These are phyloP conservation scores for Pseudanteris insignis DNA, from an alignment of 2,888 invertebrate species.

Conservation along the genomic window DNA sequence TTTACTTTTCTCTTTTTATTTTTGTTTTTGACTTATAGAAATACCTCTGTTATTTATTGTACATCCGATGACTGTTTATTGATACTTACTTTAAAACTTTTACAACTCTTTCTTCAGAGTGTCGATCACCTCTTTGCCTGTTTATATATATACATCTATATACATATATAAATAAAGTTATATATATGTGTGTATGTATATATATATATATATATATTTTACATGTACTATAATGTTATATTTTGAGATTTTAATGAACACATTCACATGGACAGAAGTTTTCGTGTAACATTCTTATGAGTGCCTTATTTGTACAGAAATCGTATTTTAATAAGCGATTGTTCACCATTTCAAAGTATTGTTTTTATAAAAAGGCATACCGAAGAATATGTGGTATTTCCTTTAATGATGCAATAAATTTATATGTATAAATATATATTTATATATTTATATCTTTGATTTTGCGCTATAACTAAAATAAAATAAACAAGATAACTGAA, in stretches of 20 bases:
- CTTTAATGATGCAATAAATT: no score
- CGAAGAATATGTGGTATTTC: no score
- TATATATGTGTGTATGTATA: constrained; percentile 37
- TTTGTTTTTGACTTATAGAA: constrained; percentile 54
- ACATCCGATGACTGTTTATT: constrained; percentile 56
- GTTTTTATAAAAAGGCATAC: constrained; percentile 11
- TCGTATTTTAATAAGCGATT: constrained; percentile 53
- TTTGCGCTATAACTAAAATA: no score
- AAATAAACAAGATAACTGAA: no score
- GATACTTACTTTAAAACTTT: constrained; percentile 49
- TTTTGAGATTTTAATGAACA: constrained; percentile 57
- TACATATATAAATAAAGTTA: background rate
- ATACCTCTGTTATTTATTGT: constrained; percentile 65
- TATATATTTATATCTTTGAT: no score
- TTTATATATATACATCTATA: constrained; percentile 45
- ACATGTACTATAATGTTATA: constrained; percentile 56
- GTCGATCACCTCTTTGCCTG: constrained; percentile 50
- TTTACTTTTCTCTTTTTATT: constrained; percentile 8
- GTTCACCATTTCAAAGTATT: constrained; percentile 27
- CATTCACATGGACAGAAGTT: constrained; percentile 49
- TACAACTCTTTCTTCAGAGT: constrained; percentile 49
- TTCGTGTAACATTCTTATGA: constrained; percentile 53
- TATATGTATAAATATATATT: no score
- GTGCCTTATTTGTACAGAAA: constrained; percentile 66
- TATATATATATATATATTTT: constrained; percentile 42